Evolutionary conservation across 2,113 vertebrate genomes (phyloP), one percentile per base, ranked within the genome.

Genomic region (Lasiurus cinereus): DNA sequence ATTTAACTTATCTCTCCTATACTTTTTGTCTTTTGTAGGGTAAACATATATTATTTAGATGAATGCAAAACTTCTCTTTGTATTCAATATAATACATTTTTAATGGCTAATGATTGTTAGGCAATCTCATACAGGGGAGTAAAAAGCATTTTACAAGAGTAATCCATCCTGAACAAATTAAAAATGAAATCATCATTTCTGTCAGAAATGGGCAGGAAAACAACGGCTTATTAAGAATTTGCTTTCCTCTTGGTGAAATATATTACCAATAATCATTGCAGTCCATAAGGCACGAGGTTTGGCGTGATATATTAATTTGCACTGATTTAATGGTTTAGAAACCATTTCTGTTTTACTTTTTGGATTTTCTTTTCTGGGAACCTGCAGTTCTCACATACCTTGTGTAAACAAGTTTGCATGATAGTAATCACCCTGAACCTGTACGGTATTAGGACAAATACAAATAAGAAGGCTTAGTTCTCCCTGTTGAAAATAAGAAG

Each of bases 151-250:
- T 56, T 56, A 21, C 16, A 56, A 56, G 54, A 21, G 54, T 19
- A 56, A 56, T 56, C 54, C 54, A 56, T 56, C 96, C 91, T 92
- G 74, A 94, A 91, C 77, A 90, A 96, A 95, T 96, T 96, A 93
- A 96, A 96, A 95, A 91, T 96, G 84, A 94, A 96, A 90, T 89
- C 92, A 95, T 92, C 79, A 39, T 74, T 76, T 43, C 67, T 82
- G 83, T 94, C 79, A 94, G 76, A 88, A 92, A 93, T 73, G 16
- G 79, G 31, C 79, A 96, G 91, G 91, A 80, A 96, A 94, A 90
- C 69, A 95, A 96, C 93, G 78, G 56, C 59, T 82, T 93, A 83
- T 95, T 95, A 95, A 85, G 88, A 84, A 90, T 88, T 95, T 83
- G 56, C 52, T 94, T 94, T 93, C 83, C 33, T 85, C 83, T 66